phyloP scores from a whole-genome alignment of 2,888 invertebrate species.

The Drosophila meridionalis region DNA sequence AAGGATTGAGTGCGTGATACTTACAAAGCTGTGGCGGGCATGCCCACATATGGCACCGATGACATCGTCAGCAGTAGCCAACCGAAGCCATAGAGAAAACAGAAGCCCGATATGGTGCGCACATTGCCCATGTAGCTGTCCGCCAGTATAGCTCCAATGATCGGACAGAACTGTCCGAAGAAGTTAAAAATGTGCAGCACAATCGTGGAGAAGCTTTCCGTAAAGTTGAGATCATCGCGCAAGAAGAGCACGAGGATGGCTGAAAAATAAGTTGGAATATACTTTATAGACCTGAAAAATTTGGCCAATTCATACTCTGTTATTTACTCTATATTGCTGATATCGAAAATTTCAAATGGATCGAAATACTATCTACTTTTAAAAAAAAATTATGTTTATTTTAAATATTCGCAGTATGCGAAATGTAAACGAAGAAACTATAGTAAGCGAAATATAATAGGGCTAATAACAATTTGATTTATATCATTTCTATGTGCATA shows the following conservation, averaged over 20 bases:
- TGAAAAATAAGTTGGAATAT: slow-evolving; percentile 73
- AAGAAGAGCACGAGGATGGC: slow-evolving; percentile 88
- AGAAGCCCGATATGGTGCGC: slow-evolving; percentile 87
- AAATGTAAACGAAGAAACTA: background rate
- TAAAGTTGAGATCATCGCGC: slow-evolving; percentile 86
- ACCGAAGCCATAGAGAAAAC: slow-evolving; percentile 87
- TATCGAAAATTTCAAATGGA: background rate
- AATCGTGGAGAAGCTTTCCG: slow-evolving; percentile 86
- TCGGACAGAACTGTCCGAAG: slow-evolving; percentile 88
- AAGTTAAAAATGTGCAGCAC: slow-evolving; percentile 88
- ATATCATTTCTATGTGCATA: background rate
- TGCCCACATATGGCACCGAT: slow-evolving; percentile 82
- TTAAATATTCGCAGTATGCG: background rate
- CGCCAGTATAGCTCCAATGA: slow-evolving; percentile 88
- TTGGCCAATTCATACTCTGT: too few relatives aligned
- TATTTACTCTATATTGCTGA: too few relatives aligned
- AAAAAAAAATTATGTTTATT: background rate
- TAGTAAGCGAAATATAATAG: background rate
- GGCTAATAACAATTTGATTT: background rate
- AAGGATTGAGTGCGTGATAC: too few relatives aligned
- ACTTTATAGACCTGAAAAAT: background rate
- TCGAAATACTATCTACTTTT: background rate
- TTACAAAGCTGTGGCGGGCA: slow-evolving; percentile 66
- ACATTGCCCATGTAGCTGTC: slow-evolving; percentile 88
- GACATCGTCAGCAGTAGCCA: slow-evolving; percentile 86